phyloP scores from a whole-genome alignment of 2,797 vertebrate species.

The Tympanoctomys barrerae region DNA sequence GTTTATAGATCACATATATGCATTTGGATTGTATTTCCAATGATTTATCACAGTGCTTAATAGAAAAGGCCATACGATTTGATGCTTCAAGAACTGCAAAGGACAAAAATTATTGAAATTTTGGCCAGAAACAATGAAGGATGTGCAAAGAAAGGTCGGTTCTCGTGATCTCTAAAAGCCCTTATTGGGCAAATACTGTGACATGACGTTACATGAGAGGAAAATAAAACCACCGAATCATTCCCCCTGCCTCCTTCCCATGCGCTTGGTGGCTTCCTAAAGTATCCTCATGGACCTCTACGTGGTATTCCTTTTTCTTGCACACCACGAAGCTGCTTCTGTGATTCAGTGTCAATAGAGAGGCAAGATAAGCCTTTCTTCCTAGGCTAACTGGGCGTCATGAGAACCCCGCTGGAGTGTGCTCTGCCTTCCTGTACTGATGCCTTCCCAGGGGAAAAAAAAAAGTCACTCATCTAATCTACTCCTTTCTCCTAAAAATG shows the following conservation, averaged over 20 bases:
- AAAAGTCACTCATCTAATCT: not conserved
- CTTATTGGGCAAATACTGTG: not conserved
- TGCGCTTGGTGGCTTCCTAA: not conserved
- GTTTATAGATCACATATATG: not conserved
- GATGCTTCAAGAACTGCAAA: not conserved
- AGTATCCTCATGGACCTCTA: fast-evolving
- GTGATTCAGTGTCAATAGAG: not conserved
- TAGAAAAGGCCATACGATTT: not conserved
- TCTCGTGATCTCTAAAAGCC: not conserved
- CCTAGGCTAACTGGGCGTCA: not conserved
- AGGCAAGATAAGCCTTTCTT: not conserved
- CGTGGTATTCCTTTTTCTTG: not conserved
- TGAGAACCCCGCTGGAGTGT: not conserved
- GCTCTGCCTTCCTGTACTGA: not conserved
- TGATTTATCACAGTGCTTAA: not conserved
- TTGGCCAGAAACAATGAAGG: not conserved
- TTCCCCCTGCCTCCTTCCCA: not conserved
- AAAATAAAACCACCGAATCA: not conserved
- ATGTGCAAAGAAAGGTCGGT: not conserved
- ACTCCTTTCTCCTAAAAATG: not conserved
- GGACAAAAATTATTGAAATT: conserved; percentile 29
- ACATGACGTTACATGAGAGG: not conserved
- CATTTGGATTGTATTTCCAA: not conserved
- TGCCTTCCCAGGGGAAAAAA: not conserved
- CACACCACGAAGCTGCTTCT: not conserved